phyloP scores from a whole-genome alignment of 2,113 vertebrate species.

The Phyllostomus hastatus region DNA sequence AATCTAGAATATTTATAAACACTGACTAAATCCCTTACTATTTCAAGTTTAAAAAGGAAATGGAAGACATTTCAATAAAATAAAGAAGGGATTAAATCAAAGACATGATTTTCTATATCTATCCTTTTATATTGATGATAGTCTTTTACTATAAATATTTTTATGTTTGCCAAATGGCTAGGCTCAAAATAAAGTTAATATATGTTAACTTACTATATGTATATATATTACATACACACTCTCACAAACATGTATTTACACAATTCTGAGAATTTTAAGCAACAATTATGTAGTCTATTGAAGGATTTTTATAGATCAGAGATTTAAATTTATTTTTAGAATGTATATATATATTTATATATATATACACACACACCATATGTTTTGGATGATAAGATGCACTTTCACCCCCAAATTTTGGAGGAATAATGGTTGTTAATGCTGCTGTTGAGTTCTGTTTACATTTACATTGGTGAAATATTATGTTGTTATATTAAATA shows the following conservation, averaged over 20 bases:
- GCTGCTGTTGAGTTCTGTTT: too few relatives aligned
- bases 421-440: too few relatives aligned
- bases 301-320: not conserved
- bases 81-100: not conserved
- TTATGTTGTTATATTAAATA: too few relatives aligned
- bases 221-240: not conserved
- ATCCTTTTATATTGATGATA: not conserved
- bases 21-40: not conserved
- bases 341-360: not conserved
- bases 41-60: not conserved
- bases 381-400: too few relatives aligned
- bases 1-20: not conserved
- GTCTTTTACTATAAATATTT: slow-evolving; percentile 5
- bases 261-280: not conserved
- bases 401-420: too few relatives aligned
- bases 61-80: not conserved
- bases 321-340: not conserved
- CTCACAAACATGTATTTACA: not conserved
- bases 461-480: too few relatives aligned
- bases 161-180: not conserved
- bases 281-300: not conserved
- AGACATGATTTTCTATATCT: not conserved
- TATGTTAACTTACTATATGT: not conserved
- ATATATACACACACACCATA: too few relatives aligned
- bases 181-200: not conserved